These are phyloP conservation scores for Brachirus orientalis DNA, from an alignment of 2,113 vertebrate genomes.

Conservation along the genomic window DNA sequence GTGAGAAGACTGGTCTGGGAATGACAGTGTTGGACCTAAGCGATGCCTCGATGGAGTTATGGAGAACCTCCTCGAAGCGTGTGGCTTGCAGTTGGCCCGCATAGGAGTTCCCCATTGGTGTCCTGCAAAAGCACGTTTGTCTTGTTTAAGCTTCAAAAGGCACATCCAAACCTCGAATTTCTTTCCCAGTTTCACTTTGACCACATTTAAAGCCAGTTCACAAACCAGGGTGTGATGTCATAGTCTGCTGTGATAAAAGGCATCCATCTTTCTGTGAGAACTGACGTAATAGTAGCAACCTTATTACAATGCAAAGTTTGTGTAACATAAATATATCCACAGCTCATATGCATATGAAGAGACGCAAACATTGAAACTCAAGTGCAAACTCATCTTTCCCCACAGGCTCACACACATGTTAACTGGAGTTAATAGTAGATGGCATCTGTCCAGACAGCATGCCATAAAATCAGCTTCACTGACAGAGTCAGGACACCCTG, in stretches of 20 bases:
- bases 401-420: constrained; percentile 6
- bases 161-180: not conserved
- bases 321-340: not conserved
- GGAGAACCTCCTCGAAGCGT: constrained; percentile 95
- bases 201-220: not conserved
- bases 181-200: not conserved
- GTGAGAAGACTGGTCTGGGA: constrained; percentile 94
- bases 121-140: constrained; percentile 42
- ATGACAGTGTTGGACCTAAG: constrained; percentile 92
- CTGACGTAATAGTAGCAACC: not conserved
- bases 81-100: constrained; percentile 94
- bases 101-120: constrained; percentile 96
- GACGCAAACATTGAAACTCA: constrained; percentile 18
- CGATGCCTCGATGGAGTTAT: constrained; percentile 96
- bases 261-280: not conserved
- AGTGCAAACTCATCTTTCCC: constrained; percentile 12
- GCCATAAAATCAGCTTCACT: constrained; percentile 71
- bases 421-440: constrained; percentile 44
- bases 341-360: not conserved
- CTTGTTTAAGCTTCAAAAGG: not conserved
- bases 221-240: too few species aligned
- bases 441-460: constrained; percentile 68
- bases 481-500: constrained; percentile 78
- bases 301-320: too few species aligned
- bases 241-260: not conserved